Base-by-base conservation (phyloP, 1,140 invertebrate species). In the Alviniconcha marisindica region DNA sequence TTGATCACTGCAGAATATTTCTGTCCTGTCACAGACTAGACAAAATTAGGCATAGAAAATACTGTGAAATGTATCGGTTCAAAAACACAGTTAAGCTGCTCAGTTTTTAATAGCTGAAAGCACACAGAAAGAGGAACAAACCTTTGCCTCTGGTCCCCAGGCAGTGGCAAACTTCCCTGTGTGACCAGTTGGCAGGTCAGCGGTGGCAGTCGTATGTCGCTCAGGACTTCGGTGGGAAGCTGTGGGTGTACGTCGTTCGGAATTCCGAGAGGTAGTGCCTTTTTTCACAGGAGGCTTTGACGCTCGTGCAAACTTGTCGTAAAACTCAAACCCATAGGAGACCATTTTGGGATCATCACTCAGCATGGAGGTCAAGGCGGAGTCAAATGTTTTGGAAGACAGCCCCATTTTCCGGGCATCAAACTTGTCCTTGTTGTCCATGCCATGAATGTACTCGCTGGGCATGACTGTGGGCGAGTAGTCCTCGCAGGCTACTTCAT, bases 391-490 rank as follows among this genome's bases (percentile, higher is more conserved):
- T 51, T 86, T 88, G 4, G 89, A 88, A 21, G 87, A 87, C 36
- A 91, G 74, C 74, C 85, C 89, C 90, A 91, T 91, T 81, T 88
- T 90, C 14, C 89, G 71, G n/a, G 86, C 89, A 86, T 91, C 89
- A 88, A 91, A 90, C 48, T 87, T 77, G 63, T 89, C 89, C 31
- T 73, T 73, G 42, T 79, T 84, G 24, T 71, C 73, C 84, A 89
- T 90, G 14, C 84, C 77, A 81, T 88, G 74, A 31, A 91, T 85
- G 86, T 91, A 91, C 77, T 90, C 87, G 87, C 89, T 91, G 18
- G 89, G 89, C 84, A 89, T 89, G 42, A 88, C 81, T 33, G 87
- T 90, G n/a, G 40, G 42, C 31, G 36, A 54, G 28, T 31, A 66
- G n/a, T 12, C 14, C 18, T 28, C 56, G 14, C 2, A 3, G 24